A percentile compares a stretch with the other conserved stretches of the same genome.
Conservation (phyloP, 2,888 invertebrate species). For the Epistrophella euchroma region DNA sequence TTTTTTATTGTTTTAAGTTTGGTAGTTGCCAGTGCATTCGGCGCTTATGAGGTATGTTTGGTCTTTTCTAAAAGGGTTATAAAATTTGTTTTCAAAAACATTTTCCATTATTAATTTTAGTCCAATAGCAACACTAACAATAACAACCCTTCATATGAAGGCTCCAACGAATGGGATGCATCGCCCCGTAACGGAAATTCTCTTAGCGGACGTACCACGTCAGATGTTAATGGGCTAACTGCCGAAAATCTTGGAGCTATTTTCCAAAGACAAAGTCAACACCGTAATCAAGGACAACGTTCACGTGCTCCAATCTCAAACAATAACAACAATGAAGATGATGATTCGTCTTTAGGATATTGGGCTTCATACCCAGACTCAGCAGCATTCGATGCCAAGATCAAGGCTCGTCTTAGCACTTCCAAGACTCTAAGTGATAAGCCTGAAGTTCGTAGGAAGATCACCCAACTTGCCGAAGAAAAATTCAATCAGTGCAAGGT, state of each 20-base stretch:
- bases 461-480: slow-evolving; percentile 45
- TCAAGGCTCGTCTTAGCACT: slow-evolving; percentile 44
- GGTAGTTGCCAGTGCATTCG: slow-evolving; percentile 23
- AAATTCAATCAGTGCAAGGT: slow-evolving; percentile 63
- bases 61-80: neutral
- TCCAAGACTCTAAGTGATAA: slow-evolving; percentile 37
- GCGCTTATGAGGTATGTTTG: slow-evolving; percentile 10
- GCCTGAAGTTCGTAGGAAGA: slow-evolving; percentile 39
- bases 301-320: neutral
- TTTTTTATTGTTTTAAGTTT: slow-evolving; percentile 13
- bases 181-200: neutral
- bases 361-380: slow-evolving; percentile 64
- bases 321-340: neutral
- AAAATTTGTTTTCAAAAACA: neutral
- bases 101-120: neutral
- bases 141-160: neutral
- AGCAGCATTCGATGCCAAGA: slow-evolving; percentile 62
- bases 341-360: slow-evolving; percentile 38
- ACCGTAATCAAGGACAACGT: neutral
- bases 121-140: neutral
- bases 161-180: slow-evolving; percentile 17
- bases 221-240: slow-evolving; percentile 28
- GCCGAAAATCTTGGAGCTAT: slow-evolving; percentile 26
- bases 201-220: neutral
- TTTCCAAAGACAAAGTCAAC: slow-evolving; percentile 27